A percentile compares a stretch with the other conserved stretches of the same genome.
phyloP scores from a whole-genome alignment of 1,140 invertebrate genomes.

The Neotoxoptera formosana region DNA sequence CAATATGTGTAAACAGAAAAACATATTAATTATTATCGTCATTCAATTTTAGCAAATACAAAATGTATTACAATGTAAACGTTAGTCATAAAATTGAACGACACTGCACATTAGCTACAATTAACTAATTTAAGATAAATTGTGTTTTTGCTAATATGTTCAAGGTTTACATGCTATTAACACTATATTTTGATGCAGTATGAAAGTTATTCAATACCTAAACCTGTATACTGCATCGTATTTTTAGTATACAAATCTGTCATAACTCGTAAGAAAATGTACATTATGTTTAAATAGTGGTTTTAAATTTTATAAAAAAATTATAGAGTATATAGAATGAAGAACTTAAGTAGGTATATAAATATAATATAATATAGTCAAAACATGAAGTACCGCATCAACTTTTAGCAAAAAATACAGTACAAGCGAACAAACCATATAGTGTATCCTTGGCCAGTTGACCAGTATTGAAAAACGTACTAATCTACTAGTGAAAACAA shows the following conservation, averaged over 20 bases:
- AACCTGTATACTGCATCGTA: background rate
- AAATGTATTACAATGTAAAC: no score
- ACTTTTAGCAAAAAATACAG: background rate
- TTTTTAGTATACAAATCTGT: background rate
- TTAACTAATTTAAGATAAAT: slow-evolving; percentile 36
- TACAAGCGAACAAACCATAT: background rate
- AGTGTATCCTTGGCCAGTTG: background rate
- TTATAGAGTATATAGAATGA: background rate
- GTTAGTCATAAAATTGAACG: background rate
- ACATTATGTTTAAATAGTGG: background rate
- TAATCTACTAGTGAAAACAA: background rate
- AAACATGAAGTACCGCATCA: background rate
- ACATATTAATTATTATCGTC: background rate
- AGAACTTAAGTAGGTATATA: background rate
- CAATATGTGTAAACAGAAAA: background rate
- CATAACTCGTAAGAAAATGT: background rate
- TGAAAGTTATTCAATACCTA: background rate
- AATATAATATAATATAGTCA: background rate
- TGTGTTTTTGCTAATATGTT: slow-evolving; percentile 30
- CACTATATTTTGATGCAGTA: background rate
- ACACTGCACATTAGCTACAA: background rate
- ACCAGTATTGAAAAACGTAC: background rate
- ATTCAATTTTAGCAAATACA: slow-evolving; percentile 17
- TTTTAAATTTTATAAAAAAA: background rate
- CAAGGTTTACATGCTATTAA: slow-evolving; percentile 35